Percentiles rank a stretch among this genome's conserved stretches.
Evolutionary conservation across 2,888 invertebrate species (phyloP).

Genomic region (Tubulanus polymorphus): DNA sequence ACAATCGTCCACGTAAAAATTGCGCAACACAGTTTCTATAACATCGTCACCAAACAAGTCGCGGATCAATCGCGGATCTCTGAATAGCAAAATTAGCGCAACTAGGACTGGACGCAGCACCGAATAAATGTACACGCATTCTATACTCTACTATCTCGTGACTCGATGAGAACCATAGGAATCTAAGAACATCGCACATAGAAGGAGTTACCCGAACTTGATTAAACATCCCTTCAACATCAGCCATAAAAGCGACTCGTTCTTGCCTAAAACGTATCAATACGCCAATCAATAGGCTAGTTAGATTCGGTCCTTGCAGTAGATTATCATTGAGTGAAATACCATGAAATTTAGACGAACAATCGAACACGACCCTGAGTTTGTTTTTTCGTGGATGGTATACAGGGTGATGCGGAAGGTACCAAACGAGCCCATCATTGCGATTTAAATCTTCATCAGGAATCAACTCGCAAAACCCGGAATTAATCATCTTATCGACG

Average conservation of each 20-base stretch:
- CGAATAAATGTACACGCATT: constrained; percentile 5
- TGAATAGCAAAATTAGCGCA: constrained; percentile 4
- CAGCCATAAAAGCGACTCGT: constrained; percentile 3
- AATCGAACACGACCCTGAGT: constrained; percentile 13
- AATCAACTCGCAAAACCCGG: not conserved
- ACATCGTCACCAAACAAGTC: not conserved
- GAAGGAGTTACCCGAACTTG: constrained; percentile 4
- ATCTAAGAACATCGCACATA: constrained; percentile 1
- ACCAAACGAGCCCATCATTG: not conserved
- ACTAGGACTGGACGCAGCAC: constrained; percentile 10
- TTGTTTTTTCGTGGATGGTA: not conserved
- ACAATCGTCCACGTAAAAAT: constrained; percentile 12
- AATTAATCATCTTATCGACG: constrained; percentile 4
- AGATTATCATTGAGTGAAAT: not conserved
- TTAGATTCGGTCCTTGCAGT: constrained; percentile 3
- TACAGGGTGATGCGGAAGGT: constrained; percentile 6
- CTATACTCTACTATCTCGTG: not conserved
- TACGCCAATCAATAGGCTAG: constrained; percentile 3
- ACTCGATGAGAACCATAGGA: constrained; percentile 5
- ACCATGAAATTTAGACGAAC: constrained; percentile 6
- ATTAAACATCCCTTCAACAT: constrained; percentile 8
- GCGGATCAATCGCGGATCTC: not conserved
- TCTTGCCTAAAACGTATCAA: not conserved
- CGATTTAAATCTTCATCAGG: not conserved
- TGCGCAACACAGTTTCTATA: constrained; percentile 2